These are phyloP conservation scores for Axinella damicornis DNA, from an alignment of 37 sponge, comb jelly and placozoan species.

Conservation along the genomic window DNA sequence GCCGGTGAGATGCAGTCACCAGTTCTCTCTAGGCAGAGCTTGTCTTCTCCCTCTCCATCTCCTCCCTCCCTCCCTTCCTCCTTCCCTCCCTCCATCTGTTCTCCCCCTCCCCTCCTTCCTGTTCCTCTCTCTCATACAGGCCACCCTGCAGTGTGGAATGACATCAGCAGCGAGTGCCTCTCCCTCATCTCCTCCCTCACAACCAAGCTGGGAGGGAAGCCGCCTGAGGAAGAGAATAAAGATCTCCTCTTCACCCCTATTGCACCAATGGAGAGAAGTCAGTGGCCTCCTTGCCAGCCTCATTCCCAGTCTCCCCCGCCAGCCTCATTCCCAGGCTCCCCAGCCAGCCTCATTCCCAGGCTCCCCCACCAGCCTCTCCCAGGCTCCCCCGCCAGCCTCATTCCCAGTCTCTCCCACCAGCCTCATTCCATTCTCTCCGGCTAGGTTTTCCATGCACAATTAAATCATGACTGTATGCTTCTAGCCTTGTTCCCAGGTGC, in stretches of 20 bases:
- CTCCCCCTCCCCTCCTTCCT: neutral
- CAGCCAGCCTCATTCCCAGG: neutral
- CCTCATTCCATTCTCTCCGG: too few relatives aligned
- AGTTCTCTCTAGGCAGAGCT: too few relatives aligned
- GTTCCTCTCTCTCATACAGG: slow-evolving; percentile 14
- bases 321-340: neutral
- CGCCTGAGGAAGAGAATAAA: neutral
- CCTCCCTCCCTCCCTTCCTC: too few relatives aligned
- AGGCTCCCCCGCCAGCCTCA: neutral
- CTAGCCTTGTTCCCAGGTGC: neutral
- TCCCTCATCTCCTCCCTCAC: slow-evolving; percentile 27
- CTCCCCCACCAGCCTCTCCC: neutral
- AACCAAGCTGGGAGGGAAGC: slow-evolving; percentile 18
- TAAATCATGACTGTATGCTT: too few relatives aligned
- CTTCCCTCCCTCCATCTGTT: neutral
- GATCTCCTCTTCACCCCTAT: too few relatives aligned
- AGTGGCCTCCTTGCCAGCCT: too few relatives aligned
- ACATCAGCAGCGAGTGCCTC: slow-evolving; percentile 40
- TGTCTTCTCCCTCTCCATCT: too few relatives aligned
- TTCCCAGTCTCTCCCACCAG: neutral
- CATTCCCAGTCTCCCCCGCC: too few relatives aligned
- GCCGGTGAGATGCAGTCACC: slow-evolving; percentile 8
- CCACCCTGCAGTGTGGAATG: slow-evolving; percentile 53
- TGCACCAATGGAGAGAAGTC: too few relatives aligned
- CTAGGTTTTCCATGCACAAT: too few relatives aligned